Evolutionary conservation across 2,888 invertebrate species (phyloP), one percentile per base, ranked within the genome.

Genomic region (Girardia tigrina): DNA sequence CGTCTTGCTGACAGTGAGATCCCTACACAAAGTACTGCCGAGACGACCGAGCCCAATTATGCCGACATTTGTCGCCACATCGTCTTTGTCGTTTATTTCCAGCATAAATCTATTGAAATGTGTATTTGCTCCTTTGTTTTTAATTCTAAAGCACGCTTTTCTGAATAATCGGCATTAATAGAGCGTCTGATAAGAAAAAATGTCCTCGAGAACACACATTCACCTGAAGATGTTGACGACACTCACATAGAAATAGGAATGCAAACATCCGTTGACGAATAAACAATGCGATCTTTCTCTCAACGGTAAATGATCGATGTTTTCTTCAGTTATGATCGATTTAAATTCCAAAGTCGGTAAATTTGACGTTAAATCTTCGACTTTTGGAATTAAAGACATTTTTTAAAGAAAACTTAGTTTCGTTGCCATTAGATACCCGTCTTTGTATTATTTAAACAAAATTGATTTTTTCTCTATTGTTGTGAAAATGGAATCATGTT

Each of bases 321-420:
- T 56, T 56, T 56, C 56, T 56, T 56, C n/a, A 56, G 56, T 56
- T 8, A 56, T 12, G n/a, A 56, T 56, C n/a, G 56, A 56, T 56
- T 56, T 56, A n/a, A 56, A 56, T 56, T 56, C 56, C 23, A 56
- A 56, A 56, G 56, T 56, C n/a, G 56, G 4, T n/a, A 56, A 56
- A 56, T 56, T 56, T 8, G 23, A n/a, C 4, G 56, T 56, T 56
- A 56, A 56, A 56, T 56, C 56, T 56, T 4, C 4, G 23, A 56
- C 23, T 56, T 56, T 56, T 20, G n/a, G 23, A 8, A 20, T 56
- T 56, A 56, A 56, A 16, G 56, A 20, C 56, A 56, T 56, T 56
- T 56, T 56, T 20, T 20, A 56, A 56, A 6, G 4, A 23, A 56
- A 56, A 56, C n/a, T n/a, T n/a, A n/a, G n/a, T n/a, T n/a, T n/a